Conservation (phyloP, 2,797 vertebrate species). For the Myotis findleyi region DNA sequence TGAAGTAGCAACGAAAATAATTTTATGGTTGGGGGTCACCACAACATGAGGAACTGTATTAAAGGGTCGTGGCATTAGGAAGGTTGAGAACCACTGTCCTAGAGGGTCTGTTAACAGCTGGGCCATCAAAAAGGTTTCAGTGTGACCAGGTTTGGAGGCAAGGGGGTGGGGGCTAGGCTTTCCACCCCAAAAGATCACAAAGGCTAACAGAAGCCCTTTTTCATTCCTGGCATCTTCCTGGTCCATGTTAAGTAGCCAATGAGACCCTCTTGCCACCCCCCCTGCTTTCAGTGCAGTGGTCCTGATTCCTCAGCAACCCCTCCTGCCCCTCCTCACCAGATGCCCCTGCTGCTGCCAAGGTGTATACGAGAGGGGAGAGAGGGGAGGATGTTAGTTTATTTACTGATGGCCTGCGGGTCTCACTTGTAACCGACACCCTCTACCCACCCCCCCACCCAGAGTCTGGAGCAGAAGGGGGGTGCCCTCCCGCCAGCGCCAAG, state of each 20-base stretch:
- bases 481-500: background rate
- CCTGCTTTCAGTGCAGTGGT: background rate
- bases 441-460: no score
- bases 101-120: background rate
- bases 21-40: no score
- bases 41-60: no score
- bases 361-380: background rate
- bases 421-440: background rate
- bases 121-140: background rate
- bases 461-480: background rate
- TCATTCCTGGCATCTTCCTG: slow-evolving; percentile 4
- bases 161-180: background rate
- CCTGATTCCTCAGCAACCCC: background rate
- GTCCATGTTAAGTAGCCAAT: background rate
- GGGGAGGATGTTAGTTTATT: slow-evolving; percentile 46
- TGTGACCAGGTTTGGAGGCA: background rate
- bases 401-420: slow-evolving; percentile 10
- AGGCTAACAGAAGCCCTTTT: slow-evolving; percentile 27
- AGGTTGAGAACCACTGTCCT: no score
- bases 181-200: background rate
- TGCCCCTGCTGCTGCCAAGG: background rate
- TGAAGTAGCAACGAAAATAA: no score
- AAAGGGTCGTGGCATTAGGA: no score
- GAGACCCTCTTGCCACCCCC: background rate
- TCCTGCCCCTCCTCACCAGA: background rate